Evolutionary conservation across 2,888 invertebrate genomes (phyloP), one percentile per base, ranked within the genome.

Genomic region (Macrostomum cliftonense): DNA sequence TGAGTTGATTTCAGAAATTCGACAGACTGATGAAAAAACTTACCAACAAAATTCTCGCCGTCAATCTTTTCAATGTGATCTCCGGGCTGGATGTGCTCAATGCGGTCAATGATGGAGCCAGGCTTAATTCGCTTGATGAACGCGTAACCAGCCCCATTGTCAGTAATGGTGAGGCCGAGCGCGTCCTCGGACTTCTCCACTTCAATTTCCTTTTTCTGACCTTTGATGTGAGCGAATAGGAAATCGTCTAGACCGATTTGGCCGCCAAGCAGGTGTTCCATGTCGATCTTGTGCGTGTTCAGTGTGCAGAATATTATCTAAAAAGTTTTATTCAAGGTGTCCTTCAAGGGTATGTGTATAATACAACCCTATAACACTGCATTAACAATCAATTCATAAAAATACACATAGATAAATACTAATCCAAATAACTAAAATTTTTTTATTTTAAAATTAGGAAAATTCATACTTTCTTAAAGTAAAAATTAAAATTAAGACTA

Each of bases 171-270:
- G 53, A 97, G 75, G 14, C 97, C 97, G 50, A 97, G 73, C 0
- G 91, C 83, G 61, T 89, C 86, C 70, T 91, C 88, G 9, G 82
- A 79, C 76, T 97, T 97, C 1, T 81, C 77, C 50, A 97, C 78
- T 74, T 91, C 89, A 49, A 95, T 81, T 74, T 95, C 93, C 69
- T 95, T 93, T 9, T 86, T 82, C 56, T 84, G 79, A 12, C 93
- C 93, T 78, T 86, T 89, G 63, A 81, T 78, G 68, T 97, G 97
- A 56, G 87, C 93, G 72, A 91, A 97, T 73, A 97, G 93, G 65
- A 95, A 93, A 68, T 97, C 95, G 71, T 93, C 89, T 65, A 95
- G 76, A 52, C 89, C 91, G 60, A 97, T 88, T 74, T 95, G 93
- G 16, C 91, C 88, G 11, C 91, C 91, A 51, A 97, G 76, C 45